Evolutionary conservation across 92 coral and sea anemone genomes (phyloP), one percentile per base, ranked within the genome.

Genomic region (Parazoanthus swiftii): DNA sequence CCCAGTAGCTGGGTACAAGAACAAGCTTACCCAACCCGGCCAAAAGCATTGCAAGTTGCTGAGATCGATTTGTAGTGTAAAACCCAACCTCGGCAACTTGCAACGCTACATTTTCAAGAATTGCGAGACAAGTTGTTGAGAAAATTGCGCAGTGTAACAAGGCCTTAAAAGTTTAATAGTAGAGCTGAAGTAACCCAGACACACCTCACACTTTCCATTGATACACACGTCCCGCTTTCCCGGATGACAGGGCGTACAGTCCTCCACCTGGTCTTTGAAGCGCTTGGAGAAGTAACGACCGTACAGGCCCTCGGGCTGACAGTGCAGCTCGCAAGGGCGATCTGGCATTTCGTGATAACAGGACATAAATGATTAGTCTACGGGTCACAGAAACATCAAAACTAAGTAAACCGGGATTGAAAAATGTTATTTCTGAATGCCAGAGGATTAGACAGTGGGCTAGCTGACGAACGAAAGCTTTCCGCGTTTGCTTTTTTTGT

Each of bases 261-360:
- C 99, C 65, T 90, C 88, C 33, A 95, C 99, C 76, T 94, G 96
- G 68, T 95, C 96, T 39, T 92, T 87, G 81, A 97, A 92, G 84
- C 93, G 96, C 84, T 94, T 97, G 39, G 95, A 86, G 79, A 93
- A 90, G 71, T 92, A 97, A 88, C 82, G 86, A 38, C 98, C 98
- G 82, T 92, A 93, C 11, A 68, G 79, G 9, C 98, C 92, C 82
- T 91, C 85, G 5, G 99, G 99, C 29, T 92, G 76, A 72, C 99
- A 97, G 89, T 92, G 97, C 81, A 97, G 86, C 79, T 97, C 98
- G 89, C 99, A 97, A 8, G 99, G 99, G 51, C 95, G 93, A 9
- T 71, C 98, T 94, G 74, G 44, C 59, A 10, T 33, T 20, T 50
- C 18, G 39, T 67, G 14, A 81, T 20, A 20, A 73, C 26, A 48